These are phyloP conservation scores for Corythornis cristatus DNA, from an alignment of 2,113 vertebrate species.

Conservation along the genomic window DNA sequence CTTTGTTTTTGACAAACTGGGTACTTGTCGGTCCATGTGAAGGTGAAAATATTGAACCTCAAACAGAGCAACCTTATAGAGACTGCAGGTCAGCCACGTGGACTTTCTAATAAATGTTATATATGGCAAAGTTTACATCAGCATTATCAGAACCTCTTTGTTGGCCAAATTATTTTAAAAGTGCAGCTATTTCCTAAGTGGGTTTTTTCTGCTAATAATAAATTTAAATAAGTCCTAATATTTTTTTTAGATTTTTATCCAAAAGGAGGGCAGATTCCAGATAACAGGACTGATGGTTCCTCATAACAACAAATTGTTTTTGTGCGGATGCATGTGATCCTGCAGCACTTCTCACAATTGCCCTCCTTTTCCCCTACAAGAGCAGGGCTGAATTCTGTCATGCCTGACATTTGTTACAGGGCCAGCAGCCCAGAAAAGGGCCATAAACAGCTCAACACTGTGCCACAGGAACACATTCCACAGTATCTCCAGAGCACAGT, in stretches of 20 bases:
- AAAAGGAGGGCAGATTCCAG: not conserved
- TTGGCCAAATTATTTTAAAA: not conserved
- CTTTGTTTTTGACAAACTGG: not conserved
- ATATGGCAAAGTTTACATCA: not conserved
- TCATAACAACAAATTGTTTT: rapidly evolving
- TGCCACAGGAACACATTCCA: not conserved
- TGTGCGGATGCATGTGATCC: not conserved
- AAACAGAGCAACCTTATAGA: not conserved
- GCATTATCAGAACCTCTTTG: not conserved
- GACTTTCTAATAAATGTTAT: not conserved
- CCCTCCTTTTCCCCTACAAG: not conserved
- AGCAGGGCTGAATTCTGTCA: not conserved
- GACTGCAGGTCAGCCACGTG: not conserved
- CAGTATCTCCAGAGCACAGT: not conserved
- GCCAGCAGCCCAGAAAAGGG: not conserved
- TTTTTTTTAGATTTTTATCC: not conserved
- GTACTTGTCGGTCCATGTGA: not conserved
- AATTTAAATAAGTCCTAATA: not conserved
- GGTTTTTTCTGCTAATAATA: not conserved
- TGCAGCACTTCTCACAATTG: not conserved
- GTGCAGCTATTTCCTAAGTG: not conserved
- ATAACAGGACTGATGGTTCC: not conserved
- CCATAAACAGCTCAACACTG: not conserved
- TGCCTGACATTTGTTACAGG: not conserved
- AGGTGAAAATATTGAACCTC: not conserved